phyloP scores from a whole-genome alignment of 2,888 invertebrate genomes.

The Habrosyne pyritoides region DNA sequence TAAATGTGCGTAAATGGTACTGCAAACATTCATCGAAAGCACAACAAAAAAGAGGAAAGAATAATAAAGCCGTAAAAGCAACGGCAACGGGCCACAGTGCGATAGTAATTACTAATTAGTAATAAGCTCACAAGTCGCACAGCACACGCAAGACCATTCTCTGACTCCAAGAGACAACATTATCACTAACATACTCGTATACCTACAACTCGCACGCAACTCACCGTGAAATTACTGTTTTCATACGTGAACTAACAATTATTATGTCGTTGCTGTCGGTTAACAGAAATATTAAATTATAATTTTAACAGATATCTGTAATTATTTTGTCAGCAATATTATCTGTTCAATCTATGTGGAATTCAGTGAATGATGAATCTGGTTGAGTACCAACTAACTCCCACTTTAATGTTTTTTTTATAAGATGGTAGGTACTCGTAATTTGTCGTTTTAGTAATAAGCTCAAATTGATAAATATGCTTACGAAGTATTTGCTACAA shows the following conservation, averaged over 20 bases:
- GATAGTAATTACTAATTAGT: slow-evolving; percentile 21
- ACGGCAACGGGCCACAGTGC: slow-evolving; percentile 3
- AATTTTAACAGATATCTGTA: slow-evolving; percentile 6
- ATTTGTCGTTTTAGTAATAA: neutral
- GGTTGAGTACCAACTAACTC: neutral
- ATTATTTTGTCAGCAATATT: slow-evolving; percentile 19
- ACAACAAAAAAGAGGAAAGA: neutral
- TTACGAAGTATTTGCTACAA: neutral
- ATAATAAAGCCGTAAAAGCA: slow-evolving; percentile 8
- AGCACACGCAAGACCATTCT: slow-evolving; percentile 10
- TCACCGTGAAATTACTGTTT: slow-evolving; percentile 26
- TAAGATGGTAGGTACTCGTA: too few relatives aligned
- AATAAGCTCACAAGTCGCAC: slow-evolving; percentile 16
- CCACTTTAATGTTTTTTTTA: neutral
- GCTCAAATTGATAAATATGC: neutral
- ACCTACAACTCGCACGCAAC: slow-evolving; percentile 22
- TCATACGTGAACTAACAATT: slow-evolving; percentile 15
- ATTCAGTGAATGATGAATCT: neutral
- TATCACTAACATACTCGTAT: slow-evolving; percentile 9
- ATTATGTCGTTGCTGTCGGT: slow-evolving; percentile 11
- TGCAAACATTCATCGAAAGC: neutral
- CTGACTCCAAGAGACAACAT: slow-evolving; percentile 17
- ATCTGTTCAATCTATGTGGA: neutral
- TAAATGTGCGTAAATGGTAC: neutral
- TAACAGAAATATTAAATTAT: slow-evolving; percentile 6